phyloP scores from a whole-genome alignment of 2,797 vertebrate genomes.

The Acanthornis magna region DNA sequence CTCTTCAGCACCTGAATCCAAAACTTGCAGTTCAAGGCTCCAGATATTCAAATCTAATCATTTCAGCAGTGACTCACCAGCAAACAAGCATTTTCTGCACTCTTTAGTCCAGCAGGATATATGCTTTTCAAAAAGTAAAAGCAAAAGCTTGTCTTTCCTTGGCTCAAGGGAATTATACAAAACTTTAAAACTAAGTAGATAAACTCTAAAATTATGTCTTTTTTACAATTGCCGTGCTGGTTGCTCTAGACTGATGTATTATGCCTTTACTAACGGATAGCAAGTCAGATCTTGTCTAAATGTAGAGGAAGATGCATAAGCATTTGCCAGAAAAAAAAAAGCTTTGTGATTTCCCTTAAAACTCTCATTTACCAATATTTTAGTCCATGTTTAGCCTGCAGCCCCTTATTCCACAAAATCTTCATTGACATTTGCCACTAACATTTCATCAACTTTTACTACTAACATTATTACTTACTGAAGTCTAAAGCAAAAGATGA shows the following conservation, averaged over 20 bases:
- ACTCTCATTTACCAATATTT: not conserved
- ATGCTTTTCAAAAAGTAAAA: not conserved
- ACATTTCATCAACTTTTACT: not conserved
- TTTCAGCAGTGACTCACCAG: not conserved
- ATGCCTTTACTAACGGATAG: not conserved
- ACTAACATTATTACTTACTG: not conserved
- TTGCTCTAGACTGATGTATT: not conserved
- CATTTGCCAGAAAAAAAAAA: not conserved
- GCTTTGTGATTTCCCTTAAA: not conserved
- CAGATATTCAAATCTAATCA: not conserved
- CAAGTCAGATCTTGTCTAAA: not conserved
- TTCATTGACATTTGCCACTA: not conserved
- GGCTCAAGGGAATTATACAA: not conserved
- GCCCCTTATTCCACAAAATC: not conserved
- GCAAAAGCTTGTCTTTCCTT: not conserved
- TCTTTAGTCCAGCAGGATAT: not conserved
- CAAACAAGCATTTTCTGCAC: not conserved
- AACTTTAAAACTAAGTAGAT: not conserved
- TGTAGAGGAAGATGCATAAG: not conserved
- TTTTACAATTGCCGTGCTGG: not conserved
- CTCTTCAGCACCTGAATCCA: not conserved
- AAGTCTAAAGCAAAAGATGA: not conserved
- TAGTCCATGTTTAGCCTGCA: not conserved
- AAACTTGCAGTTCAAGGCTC: not conserved
- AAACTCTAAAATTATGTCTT: not conserved